Conservation (phyloP, 2,888 invertebrate genomes). For the Timandra comae region DNA sequence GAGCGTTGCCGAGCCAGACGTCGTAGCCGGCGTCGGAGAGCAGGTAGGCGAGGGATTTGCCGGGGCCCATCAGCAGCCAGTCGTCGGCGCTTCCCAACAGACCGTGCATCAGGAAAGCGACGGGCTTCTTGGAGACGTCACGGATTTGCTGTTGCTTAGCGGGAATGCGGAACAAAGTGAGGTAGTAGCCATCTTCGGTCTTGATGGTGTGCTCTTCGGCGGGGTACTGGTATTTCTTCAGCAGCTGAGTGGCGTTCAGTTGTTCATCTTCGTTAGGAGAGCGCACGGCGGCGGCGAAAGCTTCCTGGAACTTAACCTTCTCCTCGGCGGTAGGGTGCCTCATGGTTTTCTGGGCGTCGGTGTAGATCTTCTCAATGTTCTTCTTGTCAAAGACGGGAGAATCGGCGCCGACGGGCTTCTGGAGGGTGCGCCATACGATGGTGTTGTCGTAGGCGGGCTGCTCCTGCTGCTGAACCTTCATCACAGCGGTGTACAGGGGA, state of each 20-base stretch:
- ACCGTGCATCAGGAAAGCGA: conserved; percentile 78
- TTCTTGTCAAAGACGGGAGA: conserved; percentile 25
- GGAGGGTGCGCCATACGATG: conserved; percentile 38
- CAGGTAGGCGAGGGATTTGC: conserved; percentile 62
- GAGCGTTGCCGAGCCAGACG: conserved; percentile 67
- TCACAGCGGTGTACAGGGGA: conserved; percentile 25
- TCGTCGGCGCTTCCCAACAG: conserved; percentile 81
- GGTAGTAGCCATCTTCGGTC: conserved; percentile 62
- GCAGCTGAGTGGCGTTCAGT: conserved; percentile 47
- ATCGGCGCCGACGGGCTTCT: conserved; percentile 33
- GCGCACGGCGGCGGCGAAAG: conserved; percentile 28
- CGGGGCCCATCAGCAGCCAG: conserved; percentile 81
- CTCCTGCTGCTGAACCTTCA: conserved; percentile 24
- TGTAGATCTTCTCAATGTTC: conserved; percentile 48
- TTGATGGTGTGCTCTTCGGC: conserved; percentile 54
- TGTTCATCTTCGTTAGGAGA: conserved; percentile 32
- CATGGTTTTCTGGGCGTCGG: conserved; percentile 47
- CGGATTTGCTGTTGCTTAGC: conserved; percentile 32
- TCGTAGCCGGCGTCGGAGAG: conserved; percentile 59
- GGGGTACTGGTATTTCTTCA: conserved; percentile 48
- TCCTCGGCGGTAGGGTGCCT: conserved; percentile 43
- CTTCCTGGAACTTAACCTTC: conserved; percentile 43
- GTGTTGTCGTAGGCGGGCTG: conserved; percentile 22
- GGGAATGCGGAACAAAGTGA: conserved; percentile 62
- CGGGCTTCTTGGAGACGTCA: conserved; percentile 44